Evolutionary conservation across 2,113 vertebrate species (phyloP).

Genomic region (Colossoma macropomum): DNA sequence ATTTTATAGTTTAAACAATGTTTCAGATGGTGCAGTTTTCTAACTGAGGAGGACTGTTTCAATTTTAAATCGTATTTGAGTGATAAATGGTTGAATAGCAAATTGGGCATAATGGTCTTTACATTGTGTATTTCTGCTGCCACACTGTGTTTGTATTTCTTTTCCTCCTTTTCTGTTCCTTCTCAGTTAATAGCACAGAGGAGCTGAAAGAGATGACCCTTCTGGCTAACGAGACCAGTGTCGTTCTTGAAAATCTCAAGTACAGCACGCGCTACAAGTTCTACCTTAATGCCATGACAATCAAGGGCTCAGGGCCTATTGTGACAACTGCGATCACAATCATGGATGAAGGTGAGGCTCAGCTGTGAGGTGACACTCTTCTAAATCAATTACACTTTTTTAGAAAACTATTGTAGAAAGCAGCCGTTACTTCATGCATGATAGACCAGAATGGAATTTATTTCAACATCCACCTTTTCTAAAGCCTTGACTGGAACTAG

Average conservation of each 20-base stretch:
- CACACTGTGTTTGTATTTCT: background rate
- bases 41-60: background rate
- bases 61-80: background rate
- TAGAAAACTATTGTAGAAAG: too few species aligned
- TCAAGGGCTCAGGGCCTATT: slow-evolving; percentile 85
- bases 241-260: slow-evolving; percentile 86
- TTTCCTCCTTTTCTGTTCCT: background rate
- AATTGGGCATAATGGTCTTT: background rate
- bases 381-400: background rate
- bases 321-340: slow-evolving; percentile 87
- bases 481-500: too few species aligned
- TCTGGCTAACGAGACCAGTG: slow-evolving; percentile 86
- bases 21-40: too few species aligned
- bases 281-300: slow-evolving; percentile 87
- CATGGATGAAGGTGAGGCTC: slow-evolving; percentile 91
- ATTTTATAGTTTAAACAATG: background rate
- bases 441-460: too few species aligned
- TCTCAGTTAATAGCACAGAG: slow-evolving; percentile 85
- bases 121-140: background rate
- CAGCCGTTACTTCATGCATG: too few species aligned
- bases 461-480: too few species aligned
- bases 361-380: background rate
- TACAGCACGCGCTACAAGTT: slow-evolving; percentile 94
- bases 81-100: background rate
- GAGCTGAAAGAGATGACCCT: slow-evolving; percentile 85